These are phyloP conservation scores for Monarcha castaneiventris DNA, from an alignment of 2,113 vertebrate genomes.

Conservation along the genomic window DNA sequence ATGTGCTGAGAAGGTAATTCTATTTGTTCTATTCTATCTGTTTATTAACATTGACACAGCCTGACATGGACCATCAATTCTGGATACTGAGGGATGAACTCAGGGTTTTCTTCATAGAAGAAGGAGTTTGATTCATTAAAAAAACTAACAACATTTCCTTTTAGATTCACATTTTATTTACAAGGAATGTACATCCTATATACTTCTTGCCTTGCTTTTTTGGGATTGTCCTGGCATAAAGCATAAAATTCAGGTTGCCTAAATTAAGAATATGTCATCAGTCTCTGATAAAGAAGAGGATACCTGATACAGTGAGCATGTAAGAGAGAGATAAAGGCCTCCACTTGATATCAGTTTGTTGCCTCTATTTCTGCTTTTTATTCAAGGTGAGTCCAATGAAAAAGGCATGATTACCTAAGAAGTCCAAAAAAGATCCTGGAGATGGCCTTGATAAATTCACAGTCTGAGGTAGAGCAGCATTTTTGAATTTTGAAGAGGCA, in stretches of 20 bases:
- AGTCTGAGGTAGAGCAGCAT: background rate
- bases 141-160: background rate
- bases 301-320: rapidly evolving
- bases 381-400: background rate
- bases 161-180: background rate
- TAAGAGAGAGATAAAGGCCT: background rate
- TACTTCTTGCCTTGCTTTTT: background rate
- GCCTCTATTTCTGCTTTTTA: background rate
- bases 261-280: background rate
- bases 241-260: background rate
- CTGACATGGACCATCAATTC: background rate
- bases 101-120: background rate
- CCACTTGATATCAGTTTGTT: background rate
- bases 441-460: background rate
- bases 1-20: background rate
- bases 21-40: background rate
- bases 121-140: background rate
- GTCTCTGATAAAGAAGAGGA: background rate
- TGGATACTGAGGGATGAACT: background rate
- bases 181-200: background rate
- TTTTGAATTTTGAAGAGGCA: background rate
- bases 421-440: background rate
- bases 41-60: background rate
- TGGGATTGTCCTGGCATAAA: background rate
- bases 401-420: background rate